These are phyloP conservation scores for Prinia subflava DNA, from an alignment of 2,113 vertebrate species.

Conservation along the genomic window DNA sequence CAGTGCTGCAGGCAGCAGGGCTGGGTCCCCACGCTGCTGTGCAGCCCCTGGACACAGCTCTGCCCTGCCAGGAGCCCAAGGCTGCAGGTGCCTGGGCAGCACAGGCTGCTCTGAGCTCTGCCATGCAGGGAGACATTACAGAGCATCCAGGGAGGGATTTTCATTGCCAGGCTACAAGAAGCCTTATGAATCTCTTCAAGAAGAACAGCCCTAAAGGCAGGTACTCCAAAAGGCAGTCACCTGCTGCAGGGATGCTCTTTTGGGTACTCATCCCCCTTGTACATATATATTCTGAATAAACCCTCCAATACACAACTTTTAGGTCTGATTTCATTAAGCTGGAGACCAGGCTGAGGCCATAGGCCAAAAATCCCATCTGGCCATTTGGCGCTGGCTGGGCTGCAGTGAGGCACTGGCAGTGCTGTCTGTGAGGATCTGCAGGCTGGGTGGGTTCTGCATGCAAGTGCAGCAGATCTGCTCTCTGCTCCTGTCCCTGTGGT, in stretches of 20 bases:
- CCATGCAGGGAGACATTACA: accelerated
- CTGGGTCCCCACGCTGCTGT: accelerated
- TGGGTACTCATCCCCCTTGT: not conserved
- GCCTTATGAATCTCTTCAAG: not conserved
- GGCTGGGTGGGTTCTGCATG: not conserved
- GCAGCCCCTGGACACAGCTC: not conserved
- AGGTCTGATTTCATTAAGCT: not conserved
- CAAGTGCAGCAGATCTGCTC: not conserved
- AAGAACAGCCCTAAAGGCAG: not conserved
- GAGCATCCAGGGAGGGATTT: not conserved
- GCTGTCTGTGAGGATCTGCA: not conserved
- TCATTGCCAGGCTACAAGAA: not conserved
- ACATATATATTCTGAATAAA: not conserved
- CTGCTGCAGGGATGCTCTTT: not conserved
- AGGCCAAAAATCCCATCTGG: constrained; percentile 49
- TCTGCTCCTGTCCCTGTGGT: accelerated
- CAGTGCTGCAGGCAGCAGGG: not conserved
- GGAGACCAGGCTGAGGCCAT: not conserved
- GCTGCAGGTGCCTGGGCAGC: not conserved
- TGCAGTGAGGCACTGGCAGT: not conserved
- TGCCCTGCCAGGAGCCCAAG: not conserved
- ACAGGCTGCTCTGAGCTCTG: not conserved
- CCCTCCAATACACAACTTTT: not conserved
- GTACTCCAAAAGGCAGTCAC: not conserved
- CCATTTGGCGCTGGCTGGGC: not conserved